A percentile compares a stretch with the other conserved stretches of the same genome.
Evolutionary conservation across 2,888 invertebrate genomes (phyloP).

Genomic region (Trissolcus brochymenae): DNA sequence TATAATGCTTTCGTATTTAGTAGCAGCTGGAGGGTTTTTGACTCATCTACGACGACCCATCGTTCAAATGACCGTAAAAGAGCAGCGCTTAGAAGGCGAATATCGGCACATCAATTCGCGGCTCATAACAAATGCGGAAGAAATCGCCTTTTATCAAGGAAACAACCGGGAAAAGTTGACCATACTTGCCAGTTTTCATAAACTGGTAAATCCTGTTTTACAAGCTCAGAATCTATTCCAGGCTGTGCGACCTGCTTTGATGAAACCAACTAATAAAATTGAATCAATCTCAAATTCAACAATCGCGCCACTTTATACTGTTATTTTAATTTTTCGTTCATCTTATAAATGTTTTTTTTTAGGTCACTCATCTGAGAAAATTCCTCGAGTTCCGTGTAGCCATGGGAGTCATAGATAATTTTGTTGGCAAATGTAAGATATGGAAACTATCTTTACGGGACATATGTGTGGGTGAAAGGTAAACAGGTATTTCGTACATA

Average conservation of each 20-base stretch:
- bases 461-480: too few species aligned
- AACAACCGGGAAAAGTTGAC: slow-evolving; percentile 92
- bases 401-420: slow-evolving; percentile 97
- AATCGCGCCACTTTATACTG: neutral
- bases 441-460: too few species aligned
- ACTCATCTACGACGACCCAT: slow-evolving; percentile 93
- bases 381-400: slow-evolving; percentile 92
- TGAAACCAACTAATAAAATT: too few species aligned
- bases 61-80: slow-evolving; percentile 90
- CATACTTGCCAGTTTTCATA: slow-evolving; percentile 91
- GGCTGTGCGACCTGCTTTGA: too few species aligned
- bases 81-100: slow-evolving; percentile 99
- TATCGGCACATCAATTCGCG: slow-evolving; percentile 97
- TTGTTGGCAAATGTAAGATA: slow-evolving; percentile 93
- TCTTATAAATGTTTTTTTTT: neutral
- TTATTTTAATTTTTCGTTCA: neutral
- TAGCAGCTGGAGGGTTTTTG: slow-evolving; percentile 90
- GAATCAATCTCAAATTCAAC: too few species aligned
- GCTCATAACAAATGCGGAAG: slow-evolving; percentile 97
- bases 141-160: slow-evolving; percentile 90
- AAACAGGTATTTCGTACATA: too few species aligned
- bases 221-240: too few species aligned
- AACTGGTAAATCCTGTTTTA: slow-evolving; percentile 78
- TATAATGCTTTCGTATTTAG: slow-evolving; percentile 90
- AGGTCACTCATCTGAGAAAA: slow-evolving; percentile 88